phyloP scores from a whole-genome alignment of 1,140 invertebrate genomes.

The Stegodyphus dumicola region DNA sequence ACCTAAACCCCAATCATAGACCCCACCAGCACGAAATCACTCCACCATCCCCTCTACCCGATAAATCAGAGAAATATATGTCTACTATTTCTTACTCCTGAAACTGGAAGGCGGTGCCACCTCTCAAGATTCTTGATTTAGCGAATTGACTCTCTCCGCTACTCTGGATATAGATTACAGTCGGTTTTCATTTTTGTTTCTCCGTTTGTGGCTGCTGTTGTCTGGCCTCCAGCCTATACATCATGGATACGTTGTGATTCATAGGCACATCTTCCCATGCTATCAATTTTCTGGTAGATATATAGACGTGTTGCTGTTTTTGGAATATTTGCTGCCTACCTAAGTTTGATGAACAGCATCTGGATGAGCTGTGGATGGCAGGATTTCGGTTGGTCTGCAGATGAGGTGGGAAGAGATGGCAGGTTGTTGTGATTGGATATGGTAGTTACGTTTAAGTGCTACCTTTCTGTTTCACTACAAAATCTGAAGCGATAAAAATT shows the following conservation, averaged over 20 bases:
- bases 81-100: constrained; percentile 38
- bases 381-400: too few species aligned
- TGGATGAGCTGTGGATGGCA: too few species aligned
- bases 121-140: constrained; percentile 31
- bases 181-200: background rate
- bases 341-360: too few species aligned
- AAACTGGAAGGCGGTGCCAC: constrained; percentile 38
- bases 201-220: background rate
- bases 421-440: too few species aligned
- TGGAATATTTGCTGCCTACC: too few species aligned
- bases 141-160: constrained; percentile 36
- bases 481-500: too few species aligned
- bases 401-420: too few species aligned
- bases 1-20: background rate
- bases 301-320: background rate
- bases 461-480: too few species aligned
- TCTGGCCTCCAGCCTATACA: background rate
- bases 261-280: constrained; percentile 22
- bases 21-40: constrained; percentile 39
- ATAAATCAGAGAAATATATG: constrained; percentile 52
- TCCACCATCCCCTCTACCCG: constrained; percentile 15
- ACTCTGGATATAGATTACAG: constrained; percentile 44
- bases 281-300: constrained; percentile 23
- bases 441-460: too few species aligned
- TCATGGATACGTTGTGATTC: constrained; percentile 27